Base-by-base conservation (phyloP, 2,113 vertebrate species). In the Orientallactaga bullata region DNA sequence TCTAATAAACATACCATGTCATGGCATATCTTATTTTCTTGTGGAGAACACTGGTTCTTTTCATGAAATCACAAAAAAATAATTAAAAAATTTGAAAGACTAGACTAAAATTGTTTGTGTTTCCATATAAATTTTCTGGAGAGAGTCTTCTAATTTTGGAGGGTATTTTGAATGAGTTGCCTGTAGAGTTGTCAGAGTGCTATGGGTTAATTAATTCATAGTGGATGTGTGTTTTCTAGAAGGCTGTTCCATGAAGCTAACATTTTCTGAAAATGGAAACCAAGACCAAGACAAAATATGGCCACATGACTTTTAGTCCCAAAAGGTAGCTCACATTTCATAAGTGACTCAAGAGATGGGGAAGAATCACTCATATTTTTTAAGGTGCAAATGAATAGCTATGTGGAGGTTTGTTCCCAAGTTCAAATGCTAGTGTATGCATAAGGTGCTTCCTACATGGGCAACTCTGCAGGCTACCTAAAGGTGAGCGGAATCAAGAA, bases 231-330 rank as follows among this genome's bases (percentile, higher is more conserved):
- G 37, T 26, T 7, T 83, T 42, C 58, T 9, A 7, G 30, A 20
- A 47, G 21, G 15, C 7, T 71, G 24, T 11, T 79, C 7, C 18
- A 1, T 17, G 78, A 84, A 88, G 12, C 6, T 18, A 26, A 55
- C 24, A 30, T 78, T 9, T 32, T 83, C 7, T 15, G 3, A 32
- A 68, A 21, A 58, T 16, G 2, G 5, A 82, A 78, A 58, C 8
- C 24, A 5, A 65, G 26, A 72, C 26, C 5, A 13, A 78, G 35
- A 39, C 18, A 32, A 42, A 15, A 69, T 21, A 30, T 23, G 6
- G 26, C 5, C 11, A 0, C 3, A 0, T 24, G 39, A 35, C 42
- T 78, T 85, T 18, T 8, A 11, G 9, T 37, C 1, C 12, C 4
- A 16, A 77, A 58, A 89, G 81, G 11, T 10, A 13, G 5, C 10